A percentile compares a stretch with the other conserved stretches of the same genome.
Evolutionary conservation across 2,797 vertebrate species (phyloP).

Genomic region (Parauchenoglanis punctatus): DNA sequence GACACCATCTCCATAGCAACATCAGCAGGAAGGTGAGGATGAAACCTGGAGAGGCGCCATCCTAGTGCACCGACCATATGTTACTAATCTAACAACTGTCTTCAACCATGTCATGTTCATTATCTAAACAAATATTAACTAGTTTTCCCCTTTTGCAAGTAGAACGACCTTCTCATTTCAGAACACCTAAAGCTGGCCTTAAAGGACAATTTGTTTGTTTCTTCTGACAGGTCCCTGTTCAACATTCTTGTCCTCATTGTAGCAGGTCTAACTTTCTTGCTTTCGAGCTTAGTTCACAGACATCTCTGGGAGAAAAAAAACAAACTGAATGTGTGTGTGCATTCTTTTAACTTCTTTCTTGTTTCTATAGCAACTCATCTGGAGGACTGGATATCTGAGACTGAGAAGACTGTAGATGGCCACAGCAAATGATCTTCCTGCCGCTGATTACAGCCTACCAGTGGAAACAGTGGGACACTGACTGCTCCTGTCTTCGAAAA

Average conservation of each 20-base stretch:
- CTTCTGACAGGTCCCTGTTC: conserved; percentile 15
- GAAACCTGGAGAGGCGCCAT: conserved; percentile 18
- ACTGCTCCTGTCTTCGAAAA: conserved; percentile 14
- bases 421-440: conserved; percentile 38
- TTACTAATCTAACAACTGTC: conserved; percentile 3
- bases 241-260: conserved; percentile 16
- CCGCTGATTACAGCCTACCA: conserved; percentile 16
- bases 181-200: background rate
- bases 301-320: conserved; percentile 18
- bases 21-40: conserved; percentile 32
- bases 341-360: conserved; percentile 44
- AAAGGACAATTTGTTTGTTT: background rate
- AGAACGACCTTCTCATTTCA: background rate
- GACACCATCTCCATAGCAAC: conserved; percentile 43
- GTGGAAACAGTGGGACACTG: conserved; percentile 21
- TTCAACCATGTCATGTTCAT: conserved; percentile 10
- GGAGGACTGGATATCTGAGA: conserved; percentile 42
- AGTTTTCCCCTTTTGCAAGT: background rate
- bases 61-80: conserved; percentile 15
- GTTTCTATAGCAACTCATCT: conserved; percentile 54
- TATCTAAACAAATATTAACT: background rate
- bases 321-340: conserved; percentile 31
- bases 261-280: conserved; percentile 31
- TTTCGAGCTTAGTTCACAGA: conserved; percentile 28
- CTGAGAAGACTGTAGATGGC: conserved; percentile 27